Evolutionary conservation across 2,797 vertebrate genomes (phyloP).

Genomic region (Anguilla pacifica): DNA sequence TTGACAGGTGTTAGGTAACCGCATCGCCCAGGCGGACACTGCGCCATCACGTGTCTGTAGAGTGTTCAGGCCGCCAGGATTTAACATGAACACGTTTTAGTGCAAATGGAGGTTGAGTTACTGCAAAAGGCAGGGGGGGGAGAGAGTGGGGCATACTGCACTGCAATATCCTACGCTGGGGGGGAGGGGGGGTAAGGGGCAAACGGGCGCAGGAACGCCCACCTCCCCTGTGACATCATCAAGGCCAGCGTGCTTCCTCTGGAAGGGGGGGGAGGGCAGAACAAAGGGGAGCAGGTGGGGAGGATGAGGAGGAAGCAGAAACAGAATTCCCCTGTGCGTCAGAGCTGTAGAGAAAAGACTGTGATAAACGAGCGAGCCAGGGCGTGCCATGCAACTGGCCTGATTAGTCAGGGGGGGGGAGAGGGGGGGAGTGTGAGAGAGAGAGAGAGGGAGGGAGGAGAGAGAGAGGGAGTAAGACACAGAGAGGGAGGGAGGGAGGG

Average conservation of each 20-base stretch:
- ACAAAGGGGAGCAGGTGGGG: conserved; percentile 16
- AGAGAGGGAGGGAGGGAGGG: not conserved
- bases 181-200: not conserved
- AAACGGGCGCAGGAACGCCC: not conserved
- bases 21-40: not conserved
- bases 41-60: not conserved
- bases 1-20: not conserved
- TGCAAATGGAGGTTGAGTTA: not conserved
- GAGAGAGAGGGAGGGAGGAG: not conserved
- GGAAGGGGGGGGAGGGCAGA: not conserved
- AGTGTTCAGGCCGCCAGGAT: not conserved
- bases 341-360: not conserved
- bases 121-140: not conserved
- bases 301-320: not conserved
- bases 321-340: not conserved
- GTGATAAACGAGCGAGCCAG: not conserved
- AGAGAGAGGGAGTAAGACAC: not conserved
- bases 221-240: conserved; percentile 1
- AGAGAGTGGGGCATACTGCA: not conserved
- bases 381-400: not conserved
- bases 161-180: not conserved
- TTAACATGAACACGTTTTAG: not conserved
- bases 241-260: not conserved
- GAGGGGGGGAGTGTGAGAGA: not conserved
- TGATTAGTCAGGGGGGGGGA: not conserved